Evolutionary conservation across 2,888 invertebrate species (phyloP), one percentile per base, ranked within the genome.

Genomic region (Lithophane ornitopus): DNA sequence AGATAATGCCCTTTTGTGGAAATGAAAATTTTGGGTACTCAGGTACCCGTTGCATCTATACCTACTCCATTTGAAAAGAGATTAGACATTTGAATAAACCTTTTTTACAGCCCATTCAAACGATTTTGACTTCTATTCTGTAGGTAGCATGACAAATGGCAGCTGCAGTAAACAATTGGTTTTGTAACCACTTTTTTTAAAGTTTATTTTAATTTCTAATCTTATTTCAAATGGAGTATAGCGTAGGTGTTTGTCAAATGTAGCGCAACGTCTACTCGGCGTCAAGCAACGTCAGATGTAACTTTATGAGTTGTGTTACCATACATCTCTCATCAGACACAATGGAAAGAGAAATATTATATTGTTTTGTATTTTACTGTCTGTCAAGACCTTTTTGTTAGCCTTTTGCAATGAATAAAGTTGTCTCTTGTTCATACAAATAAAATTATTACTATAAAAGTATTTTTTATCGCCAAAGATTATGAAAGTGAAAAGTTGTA

Each of bases 391-490:
- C 22, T 28, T 41, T 41, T n/a, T 26, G 0, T 14, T 70, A 16
- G 34, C 46, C n/a, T 52, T 49, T 44, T 34, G 3, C 19, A 19
- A 39, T 34, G 0, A 46, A 8, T 9, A 4, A 46, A 39, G 6
- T 26, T 46, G 14, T 44, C 3, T 44, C 44, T 44, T 54, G 12
- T 41, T 19, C 22, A 41, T 12, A n/a, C 22, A 14, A 4, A 28
- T 74, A 41, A 41, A 26, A 1, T 11, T 8, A 54, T 76, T 22
- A 26, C n/a, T n/a, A n/a, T n/a, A n/a, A n/a, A n/a, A n/a, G 3
- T 22, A 41, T 59, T 1, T 58, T 74, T 49, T 74, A 75, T 59
- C 14, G 16, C n/a, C 54, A 68, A 77, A 52, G 19, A 66, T 44
- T n/a, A n/a, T n/a, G n/a, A n/a, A 52, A 54, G n/a, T 19, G 28